Percentiles rank a stretch among this genome's conserved stretches.
phyloP scores from a whole-genome alignment of 2,888 invertebrate species.

The Acheta domesticus region DNA sequence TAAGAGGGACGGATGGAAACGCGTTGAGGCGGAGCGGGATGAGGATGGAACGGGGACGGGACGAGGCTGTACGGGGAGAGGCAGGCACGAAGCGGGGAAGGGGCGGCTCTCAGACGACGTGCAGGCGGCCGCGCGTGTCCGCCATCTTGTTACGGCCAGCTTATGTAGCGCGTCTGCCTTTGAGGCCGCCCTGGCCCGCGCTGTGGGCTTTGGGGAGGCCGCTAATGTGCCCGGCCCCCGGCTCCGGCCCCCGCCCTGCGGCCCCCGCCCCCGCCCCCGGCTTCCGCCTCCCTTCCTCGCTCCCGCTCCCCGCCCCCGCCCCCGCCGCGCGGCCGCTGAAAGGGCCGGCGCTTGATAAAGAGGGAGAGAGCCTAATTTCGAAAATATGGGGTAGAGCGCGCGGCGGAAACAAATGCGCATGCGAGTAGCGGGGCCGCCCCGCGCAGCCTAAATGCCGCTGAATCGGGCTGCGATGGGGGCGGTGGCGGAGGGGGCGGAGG shows the following conservation, averaged over 20 bases:
- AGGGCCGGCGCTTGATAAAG: neutral
- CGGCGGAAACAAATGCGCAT: neutral
- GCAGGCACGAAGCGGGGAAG: too few species aligned
- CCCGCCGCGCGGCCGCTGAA: neutral
- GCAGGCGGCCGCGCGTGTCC: neutral
- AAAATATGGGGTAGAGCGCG: neutral
- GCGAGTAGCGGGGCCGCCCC: neutral
- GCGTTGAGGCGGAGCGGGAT: too few species aligned
- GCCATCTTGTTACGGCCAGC: conserved; percentile 8
- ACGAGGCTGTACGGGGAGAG: too few species aligned
- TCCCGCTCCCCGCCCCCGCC: neutral
- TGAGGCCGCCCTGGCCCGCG: neutral
- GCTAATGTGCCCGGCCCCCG: neutral
- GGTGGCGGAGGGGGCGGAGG: neutral
- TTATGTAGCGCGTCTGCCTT: neutral
- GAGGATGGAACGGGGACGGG: too few species aligned
- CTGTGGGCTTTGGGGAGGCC: neutral
- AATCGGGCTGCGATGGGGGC: neutral
- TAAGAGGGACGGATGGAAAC: too few species aligned
- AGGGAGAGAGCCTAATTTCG: conserved; percentile 12
- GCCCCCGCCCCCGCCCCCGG: neutral
- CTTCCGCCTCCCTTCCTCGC: neutral
- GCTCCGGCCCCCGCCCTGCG: neutral
- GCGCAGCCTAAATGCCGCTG: too few species aligned
- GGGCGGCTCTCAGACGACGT: too few species aligned